Percentiles rank a stretch among this genome's conserved stretches.
These are phyloP conservation scores for Thunnus thynnus DNA, from an alignment of 2,113 vertebrate species.

Conservation along the genomic window DNA sequence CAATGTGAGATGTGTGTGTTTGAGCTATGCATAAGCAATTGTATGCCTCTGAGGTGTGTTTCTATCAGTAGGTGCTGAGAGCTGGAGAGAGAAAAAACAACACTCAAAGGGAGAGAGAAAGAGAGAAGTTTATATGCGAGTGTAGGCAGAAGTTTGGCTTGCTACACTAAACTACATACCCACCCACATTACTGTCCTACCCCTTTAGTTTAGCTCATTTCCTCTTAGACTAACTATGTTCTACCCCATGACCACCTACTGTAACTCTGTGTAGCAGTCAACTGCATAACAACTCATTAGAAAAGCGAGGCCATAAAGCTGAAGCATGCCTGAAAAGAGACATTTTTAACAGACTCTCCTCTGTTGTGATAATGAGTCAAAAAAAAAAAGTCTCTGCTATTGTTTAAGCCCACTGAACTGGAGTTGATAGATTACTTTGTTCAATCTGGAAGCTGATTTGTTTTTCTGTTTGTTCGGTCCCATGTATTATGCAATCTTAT, in stretches of 20 bases:
- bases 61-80: slow-evolving; percentile 1
- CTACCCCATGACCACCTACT: slow-evolving; percentile 3
- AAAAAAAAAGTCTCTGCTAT: background rate
- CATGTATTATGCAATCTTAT: no score
- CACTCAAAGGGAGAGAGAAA: background rate
- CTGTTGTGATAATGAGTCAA: background rate
- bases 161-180: slow-evolving; percentile 39
- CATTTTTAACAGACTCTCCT: slow-evolving; percentile 4
- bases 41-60: slow-evolving; percentile 2
- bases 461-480: no score
- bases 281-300: background rate
- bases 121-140: slow-evolving; percentile 16
- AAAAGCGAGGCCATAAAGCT: background rate
- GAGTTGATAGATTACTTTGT: no score
- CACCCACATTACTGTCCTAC: slow-evolving; percentile 29
- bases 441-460: no score
- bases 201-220: slow-evolving; percentile 36
- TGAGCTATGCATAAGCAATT: background rate
- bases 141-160: slow-evolving; percentile 45
- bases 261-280: slow-evolving; percentile 6
- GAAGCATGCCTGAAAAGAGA: slow-evolving; percentile 1
- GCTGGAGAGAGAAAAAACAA: background rate
- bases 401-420: background rate
- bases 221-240: slow-evolving; percentile 18
- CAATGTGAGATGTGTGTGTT: background rate